These are phyloP conservation scores for Drosophila bocki DNA, from an alignment of 1,140 invertebrate genomes.

Conservation along the genomic window DNA sequence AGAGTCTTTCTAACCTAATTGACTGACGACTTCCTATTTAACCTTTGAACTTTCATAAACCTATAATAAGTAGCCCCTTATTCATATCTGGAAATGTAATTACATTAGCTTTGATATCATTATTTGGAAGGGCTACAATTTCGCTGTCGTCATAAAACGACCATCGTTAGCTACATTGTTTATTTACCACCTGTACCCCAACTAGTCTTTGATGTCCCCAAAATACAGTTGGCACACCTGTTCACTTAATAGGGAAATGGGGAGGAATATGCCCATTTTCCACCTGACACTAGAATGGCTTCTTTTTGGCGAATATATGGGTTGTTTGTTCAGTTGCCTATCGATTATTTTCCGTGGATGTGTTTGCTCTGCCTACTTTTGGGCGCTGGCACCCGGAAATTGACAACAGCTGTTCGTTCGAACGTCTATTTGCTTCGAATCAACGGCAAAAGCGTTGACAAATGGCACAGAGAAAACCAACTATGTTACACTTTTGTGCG, in stretches of 20 bases:
- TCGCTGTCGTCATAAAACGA: conserved; percentile 4
- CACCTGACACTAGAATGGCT: conserved; percentile 39
- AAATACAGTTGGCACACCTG: conserved; percentile 33
- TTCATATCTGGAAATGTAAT: conserved; percentile 18
- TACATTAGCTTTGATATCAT: conserved; percentile 21
- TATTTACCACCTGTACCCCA: conserved; percentile 8
- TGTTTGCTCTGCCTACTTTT: conserved; percentile 48
- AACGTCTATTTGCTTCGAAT: conserved; percentile 54
- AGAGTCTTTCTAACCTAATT: not conserved
- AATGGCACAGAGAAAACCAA: conserved; percentile 31
- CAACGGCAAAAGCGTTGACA: conserved; percentile 42
- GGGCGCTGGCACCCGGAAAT: conserved; percentile 33
- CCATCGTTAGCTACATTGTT: conserved; percentile 16
- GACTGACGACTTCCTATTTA: not conserved
- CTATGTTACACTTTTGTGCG: conserved; percentile 62
- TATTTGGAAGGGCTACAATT: conserved; percentile 1
- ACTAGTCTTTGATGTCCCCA: conserved; percentile 1
- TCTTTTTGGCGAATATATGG: conserved; percentile 29
- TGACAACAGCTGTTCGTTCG: conserved; percentile 24
- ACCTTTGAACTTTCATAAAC: conserved; percentile 1
- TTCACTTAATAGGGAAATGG: conserved; percentile 19
- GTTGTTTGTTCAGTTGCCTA: conserved; percentile 38
- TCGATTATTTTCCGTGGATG: conserved; percentile 37
- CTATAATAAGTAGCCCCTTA: not conserved
- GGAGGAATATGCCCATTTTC: not conserved